Conservation (phyloP, 1,140 invertebrate species). For the Neodiprion virginianus region DNA sequence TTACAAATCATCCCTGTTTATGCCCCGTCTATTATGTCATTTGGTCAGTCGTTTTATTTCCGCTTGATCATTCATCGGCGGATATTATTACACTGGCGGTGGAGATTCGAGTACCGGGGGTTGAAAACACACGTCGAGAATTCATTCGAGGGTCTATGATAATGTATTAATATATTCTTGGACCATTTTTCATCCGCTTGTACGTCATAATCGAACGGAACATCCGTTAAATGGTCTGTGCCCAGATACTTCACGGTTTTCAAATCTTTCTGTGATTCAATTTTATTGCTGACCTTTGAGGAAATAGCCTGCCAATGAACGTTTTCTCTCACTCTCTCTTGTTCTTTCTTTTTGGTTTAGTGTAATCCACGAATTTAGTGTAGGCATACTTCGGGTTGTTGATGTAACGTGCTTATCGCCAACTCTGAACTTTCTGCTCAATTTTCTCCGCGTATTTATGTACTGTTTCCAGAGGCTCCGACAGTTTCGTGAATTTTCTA, state of each 20-base stretch:
- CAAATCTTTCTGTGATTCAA: not conserved
- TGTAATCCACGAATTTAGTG: no score
- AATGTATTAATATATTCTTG: no score
- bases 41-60: not conserved
- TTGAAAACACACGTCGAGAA: not conserved
- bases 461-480: no score
- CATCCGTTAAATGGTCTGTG: conserved; percentile 1
- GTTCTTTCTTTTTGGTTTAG: no score
- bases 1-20: conserved; percentile 53
- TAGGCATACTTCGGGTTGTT: no score
- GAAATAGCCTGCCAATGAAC: not conserved
- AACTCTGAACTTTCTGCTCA: no score
- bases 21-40: conserved; percentile 9
- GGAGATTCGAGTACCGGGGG: not conserved
- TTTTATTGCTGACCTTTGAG: not conserved
- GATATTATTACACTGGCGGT: not conserved
- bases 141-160: no score
- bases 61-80: not conserved
- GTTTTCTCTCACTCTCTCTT: no score
- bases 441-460: no score
- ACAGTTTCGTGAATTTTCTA: no score
- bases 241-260: not conserved
- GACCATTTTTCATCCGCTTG: not conserved
- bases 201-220: not conserved
- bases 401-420: no score